Conservation (phyloP, 2,888 invertebrate species). For the Corbicula japonica region DNA sequence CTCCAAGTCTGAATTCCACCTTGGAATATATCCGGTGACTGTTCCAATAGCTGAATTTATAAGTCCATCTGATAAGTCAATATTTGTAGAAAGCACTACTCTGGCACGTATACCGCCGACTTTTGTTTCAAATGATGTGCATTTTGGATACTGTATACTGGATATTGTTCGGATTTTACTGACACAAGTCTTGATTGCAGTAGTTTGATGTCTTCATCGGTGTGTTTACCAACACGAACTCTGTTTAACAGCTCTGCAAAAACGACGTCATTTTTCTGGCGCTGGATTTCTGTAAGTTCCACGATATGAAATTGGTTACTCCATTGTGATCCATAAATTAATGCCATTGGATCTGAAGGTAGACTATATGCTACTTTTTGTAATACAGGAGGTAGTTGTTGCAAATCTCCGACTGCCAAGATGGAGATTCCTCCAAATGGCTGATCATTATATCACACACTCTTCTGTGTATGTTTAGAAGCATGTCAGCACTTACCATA, state of each 20-base stretch:
- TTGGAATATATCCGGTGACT: constrained; percentile 5
- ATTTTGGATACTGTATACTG: constrained; percentile 10
- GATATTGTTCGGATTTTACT: constrained; percentile 21
- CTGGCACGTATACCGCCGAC: constrained; percentile 41
- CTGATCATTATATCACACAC: constrained; percentile 13
- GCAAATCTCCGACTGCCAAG: constrained; percentile 17
- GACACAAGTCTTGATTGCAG: constrained; percentile 28
- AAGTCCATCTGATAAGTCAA: constrained; percentile 57
- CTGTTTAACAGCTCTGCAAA: constrained; percentile 41
- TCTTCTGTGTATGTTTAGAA: constrained; percentile 17
- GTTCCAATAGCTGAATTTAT: constrained; percentile 50
- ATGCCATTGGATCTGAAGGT: constrained; percentile 10
- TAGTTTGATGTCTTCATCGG: constrained; percentile 25
- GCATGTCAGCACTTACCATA: constrained; percentile 19
- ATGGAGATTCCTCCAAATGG: constrained; percentile 17
- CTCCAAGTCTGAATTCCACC: constrained; percentile 2
- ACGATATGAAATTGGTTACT: neutral
- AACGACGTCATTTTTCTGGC: constrained; percentile 31
- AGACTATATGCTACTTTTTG: constrained; percentile 4
- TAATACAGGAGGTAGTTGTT: constrained; percentile 24
- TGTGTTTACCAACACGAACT: constrained; percentile 12
- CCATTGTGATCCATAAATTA: neutral
- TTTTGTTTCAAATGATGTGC: constrained; percentile 23
- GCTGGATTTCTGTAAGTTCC: constrained; percentile 13
- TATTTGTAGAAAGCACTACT: constrained; percentile 52